Evolutionary conservation across 2,888 invertebrate genomes (phyloP), one percentile per base, ranked within the genome.

Genomic region (Chrysolina americana): DNA sequence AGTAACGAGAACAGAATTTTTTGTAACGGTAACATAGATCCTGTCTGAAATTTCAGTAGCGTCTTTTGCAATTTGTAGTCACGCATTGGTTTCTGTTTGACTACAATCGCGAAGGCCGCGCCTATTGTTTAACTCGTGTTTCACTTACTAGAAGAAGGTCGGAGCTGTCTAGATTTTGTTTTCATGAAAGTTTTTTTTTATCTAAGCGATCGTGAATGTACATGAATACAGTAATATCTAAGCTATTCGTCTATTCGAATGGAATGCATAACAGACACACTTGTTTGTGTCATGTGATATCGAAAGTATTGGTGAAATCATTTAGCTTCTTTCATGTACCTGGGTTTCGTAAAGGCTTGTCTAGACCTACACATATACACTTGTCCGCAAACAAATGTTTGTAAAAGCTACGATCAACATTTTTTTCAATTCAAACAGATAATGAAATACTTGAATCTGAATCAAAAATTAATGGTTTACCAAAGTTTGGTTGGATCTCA

Each of bases 121-220:
- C 77, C 78, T 75, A 79, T 79, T 79, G 77, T 79, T 78, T 73
- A 66, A 70, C 65, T 76, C 74, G 70, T 69, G 73, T 77, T 77
- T 77, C 44, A 64, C 68, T 68, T 72, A 64, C 66, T 65, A 48
- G 68, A 65, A 71, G 71, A 72, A 72, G 72, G 72, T 72, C 72
- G 72, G 53, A 44, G 68, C 48, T 72, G 72, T 72, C 72, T 72
- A 72, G 72, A 72, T 72, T 72, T 72, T 72, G 72, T 72, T 68
- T 68, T 68, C 68, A 63, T 68, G 72, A 72, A 72, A 72, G 72
- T 68, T 72, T 68, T 36, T 36, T 36, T 71, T 72, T 72, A 63
- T 66, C 72, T 47, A 68, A 68, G 53, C 50, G 21, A 44, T 72
- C 72, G 72, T 72, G 72, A 72, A 72, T 68, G 72, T 66, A 72